Base-by-base conservation (phyloP, 2,888 invertebrate species). In the Anarsia innoxiella region DNA sequence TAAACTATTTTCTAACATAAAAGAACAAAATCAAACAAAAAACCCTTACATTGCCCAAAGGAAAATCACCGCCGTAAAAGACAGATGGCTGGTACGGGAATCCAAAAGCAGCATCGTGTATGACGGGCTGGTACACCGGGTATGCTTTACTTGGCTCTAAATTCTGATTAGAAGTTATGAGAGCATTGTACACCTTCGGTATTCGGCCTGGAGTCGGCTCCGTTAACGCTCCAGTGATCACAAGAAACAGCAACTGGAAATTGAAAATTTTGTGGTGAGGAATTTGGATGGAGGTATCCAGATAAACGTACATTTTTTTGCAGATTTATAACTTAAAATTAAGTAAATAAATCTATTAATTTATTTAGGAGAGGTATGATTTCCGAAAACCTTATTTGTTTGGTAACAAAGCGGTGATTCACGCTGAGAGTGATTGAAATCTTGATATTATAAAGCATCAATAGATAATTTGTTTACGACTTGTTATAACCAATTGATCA, bases 141-240 rank as follows among this genome's bases (percentile, higher is more conserved):
- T 87, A 91, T 0, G 92, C 91, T 41, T 91, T 88, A 53, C 92
- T 93, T 1, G 93, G 91, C 35, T 90, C 88, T 36, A 93, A 68
- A 66, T 91, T 91, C 60, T 92, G 92, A 59, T 91, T 91, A 3
- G 92, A 91, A 2, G 91, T 92, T 61, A 93, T 91, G 38, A 93
- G 86, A 0, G 93, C 92, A 66, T 93, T 93, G 82, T 93, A 93
- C 19, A 93, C 90, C 65, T 91, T 91, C 0, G 93, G 93, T 1
- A 90, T 86, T 44, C 90, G 87, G 15, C 88, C 85, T 0, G 89
- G 82, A 83, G 23, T 23, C 9, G 35, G 35, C 35, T 19, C 35
- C 2, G 75, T 71, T 1, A 67, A 75, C 2, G 69, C 59, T 1
- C 66, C 75, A 4, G 71, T 60, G 2, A 56, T 39, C 23, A 69